phyloP scores from a whole-genome alignment of 2,113 vertebrate species.

The Mormyrus lacerda region DNA sequence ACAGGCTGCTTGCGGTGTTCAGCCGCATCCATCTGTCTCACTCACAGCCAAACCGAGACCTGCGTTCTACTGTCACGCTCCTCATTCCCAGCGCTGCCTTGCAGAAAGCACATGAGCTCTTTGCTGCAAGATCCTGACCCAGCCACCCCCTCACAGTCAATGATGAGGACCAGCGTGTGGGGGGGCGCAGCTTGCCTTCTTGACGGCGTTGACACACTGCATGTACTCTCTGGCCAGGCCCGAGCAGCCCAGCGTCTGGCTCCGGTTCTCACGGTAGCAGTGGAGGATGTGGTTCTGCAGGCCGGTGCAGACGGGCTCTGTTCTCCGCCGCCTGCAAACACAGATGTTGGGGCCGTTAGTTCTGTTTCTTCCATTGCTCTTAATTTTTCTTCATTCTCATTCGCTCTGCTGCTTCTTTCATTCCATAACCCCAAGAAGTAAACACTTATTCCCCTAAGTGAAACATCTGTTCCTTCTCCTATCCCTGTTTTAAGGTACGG shows the following conservation, averaged over 20 bases:
- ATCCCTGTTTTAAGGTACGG: background rate
- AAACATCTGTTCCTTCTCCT: background rate
- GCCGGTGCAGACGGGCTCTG: slow-evolving; percentile 66
- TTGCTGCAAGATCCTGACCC: background rate
- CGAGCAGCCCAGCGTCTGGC: slow-evolving; percentile 75
- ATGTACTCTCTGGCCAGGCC: slow-evolving; percentile 82
- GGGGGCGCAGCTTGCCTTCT: slow-evolving; percentile 64
- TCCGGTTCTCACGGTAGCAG: slow-evolving; percentile 75
- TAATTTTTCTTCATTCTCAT: background rate
- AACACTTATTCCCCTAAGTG: background rate
- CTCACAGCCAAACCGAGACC: background rate
- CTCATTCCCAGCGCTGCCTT: background rate
- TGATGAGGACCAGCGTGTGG: no score
- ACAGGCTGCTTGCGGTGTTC: background rate
- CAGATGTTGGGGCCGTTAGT: background rate
- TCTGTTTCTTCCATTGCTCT: background rate
- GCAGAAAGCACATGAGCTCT: background rate
- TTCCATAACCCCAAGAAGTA: background rate
- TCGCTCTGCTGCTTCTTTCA: background rate
- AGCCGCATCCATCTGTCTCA: background rate
- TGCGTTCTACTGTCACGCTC: background rate
- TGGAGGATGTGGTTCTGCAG: slow-evolving; percentile 78
- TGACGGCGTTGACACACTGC: slow-evolving; percentile 74
- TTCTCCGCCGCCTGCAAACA: slow-evolving; percentile 58
- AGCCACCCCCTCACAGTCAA: background rate